These are phyloP conservation scores for Pseudochaenichthys georgianus DNA, from an alignment of 2,797 vertebrate genomes.

Conservation along the genomic window DNA sequence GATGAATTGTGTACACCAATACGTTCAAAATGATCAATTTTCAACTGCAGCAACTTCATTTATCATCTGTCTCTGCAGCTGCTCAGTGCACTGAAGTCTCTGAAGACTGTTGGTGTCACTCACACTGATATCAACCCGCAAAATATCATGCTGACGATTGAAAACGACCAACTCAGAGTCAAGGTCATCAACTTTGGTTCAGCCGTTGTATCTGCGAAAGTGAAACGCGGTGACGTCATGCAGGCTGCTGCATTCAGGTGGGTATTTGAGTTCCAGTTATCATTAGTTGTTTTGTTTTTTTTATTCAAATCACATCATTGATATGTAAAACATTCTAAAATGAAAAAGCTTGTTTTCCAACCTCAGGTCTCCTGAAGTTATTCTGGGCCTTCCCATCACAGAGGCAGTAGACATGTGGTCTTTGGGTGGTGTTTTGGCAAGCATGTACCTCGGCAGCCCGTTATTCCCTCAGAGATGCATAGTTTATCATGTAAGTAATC, in stretches of 20 bases:
- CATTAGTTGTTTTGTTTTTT: background rate
- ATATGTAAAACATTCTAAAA: background rate
- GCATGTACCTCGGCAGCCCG: background rate
- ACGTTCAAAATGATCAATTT: background rate
- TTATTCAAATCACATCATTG: no score
- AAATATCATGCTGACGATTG: background rate
- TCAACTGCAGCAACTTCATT: background rate
- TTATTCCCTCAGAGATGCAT: constrained; percentile 1
- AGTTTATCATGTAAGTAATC: constrained; percentile 1
- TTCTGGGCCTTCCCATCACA: constrained; percentile 5
- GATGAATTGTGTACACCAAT: background rate
- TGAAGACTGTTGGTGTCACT: constrained; percentile 8
- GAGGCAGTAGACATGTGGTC: constrained; percentile 3
- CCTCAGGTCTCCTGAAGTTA: constrained; percentile 1
- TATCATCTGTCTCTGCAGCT: background rate
- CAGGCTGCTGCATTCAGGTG: background rate
- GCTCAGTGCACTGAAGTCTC: background rate
- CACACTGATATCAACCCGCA: constrained; percentile 1
- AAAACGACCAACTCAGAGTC: background rate
- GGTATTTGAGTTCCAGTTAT: background rate
- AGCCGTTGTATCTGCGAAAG: background rate
- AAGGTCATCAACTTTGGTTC: background rate
- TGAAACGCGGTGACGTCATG: background rate
- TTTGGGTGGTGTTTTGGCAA: constrained; percentile 17
- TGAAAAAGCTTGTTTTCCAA: background rate